Evolutionary conservation across 2,888 invertebrate species (phyloP).

Genomic region (Plebejus argus): DNA sequence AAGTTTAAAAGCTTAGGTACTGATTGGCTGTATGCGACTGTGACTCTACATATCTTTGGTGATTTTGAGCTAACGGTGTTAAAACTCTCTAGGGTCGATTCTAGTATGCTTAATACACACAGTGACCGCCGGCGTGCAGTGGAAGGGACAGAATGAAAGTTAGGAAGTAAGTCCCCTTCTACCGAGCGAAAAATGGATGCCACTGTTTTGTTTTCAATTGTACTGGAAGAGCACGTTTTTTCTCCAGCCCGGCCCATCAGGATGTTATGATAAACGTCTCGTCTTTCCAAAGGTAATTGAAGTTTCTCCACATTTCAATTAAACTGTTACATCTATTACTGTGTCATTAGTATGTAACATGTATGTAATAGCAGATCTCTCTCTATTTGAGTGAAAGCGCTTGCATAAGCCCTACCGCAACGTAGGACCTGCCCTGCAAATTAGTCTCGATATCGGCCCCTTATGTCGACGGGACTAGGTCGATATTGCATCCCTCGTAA

Average conservation of each 20-base stretch:
- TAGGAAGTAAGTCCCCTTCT: neutral
- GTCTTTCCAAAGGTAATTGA: neutral
- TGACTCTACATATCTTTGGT: neutral
- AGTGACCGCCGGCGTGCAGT: too few species aligned
- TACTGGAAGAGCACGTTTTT: too few species aligned
- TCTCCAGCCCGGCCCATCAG: too few species aligned
- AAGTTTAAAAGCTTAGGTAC: neutral
- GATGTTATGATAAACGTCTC: neutral
- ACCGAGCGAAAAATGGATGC: too few species aligned
- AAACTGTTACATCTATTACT: constrained; percentile 22
- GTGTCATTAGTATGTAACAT: constrained; percentile 24
- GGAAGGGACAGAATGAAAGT: too few species aligned
- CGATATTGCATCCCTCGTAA: neutral
- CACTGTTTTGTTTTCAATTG: too few species aligned
- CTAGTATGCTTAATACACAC: neutral
- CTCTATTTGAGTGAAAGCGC: constrained; percentile 70
- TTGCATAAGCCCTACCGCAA: constrained; percentile 70
- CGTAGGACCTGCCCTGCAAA: constrained; percentile 55
- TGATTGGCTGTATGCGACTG: neutral
- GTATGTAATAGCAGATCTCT: constrained; percentile 51
- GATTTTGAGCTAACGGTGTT: neutral
- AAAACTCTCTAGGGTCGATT: neutral
- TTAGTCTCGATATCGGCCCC: neutral
- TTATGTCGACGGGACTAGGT: constrained; percentile 1
- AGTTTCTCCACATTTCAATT: constrained; percentile 21